A percentile compares a stretch with the other conserved stretches of the same genome.
phyloP scores from a whole-genome alignment of 2,113 vertebrate species.

The Chascanopsetta lugubris region DNA sequence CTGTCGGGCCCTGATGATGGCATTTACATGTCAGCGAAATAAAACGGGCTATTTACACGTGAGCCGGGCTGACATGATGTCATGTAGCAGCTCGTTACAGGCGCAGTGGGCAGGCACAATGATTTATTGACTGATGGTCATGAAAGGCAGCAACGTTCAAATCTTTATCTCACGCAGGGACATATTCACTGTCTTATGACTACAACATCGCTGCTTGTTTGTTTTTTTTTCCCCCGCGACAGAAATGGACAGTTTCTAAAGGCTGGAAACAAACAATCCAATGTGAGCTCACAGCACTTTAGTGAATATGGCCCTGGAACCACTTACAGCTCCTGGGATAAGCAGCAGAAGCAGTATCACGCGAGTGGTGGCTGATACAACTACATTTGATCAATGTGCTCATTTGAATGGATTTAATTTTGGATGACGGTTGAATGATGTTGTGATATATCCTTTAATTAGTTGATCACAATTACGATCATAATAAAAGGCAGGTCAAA shows the following conservation, averaged over 20 bases:
- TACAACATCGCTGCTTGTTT: background rate
- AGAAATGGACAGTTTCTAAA: background rate
- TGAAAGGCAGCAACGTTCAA: slow-evolving; percentile 3
- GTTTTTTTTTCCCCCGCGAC: background rate
- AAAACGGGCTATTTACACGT: slow-evolving; percentile 65
- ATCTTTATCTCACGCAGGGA: slow-evolving; percentile 20
- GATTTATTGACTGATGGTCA: slow-evolving; percentile 43
- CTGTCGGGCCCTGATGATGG: slow-evolving; percentile 44
- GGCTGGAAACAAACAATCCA: background rate
- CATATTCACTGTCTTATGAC: slow-evolving; percentile 1
- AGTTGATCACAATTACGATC: too few relatives aligned
- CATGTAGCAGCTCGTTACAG: slow-evolving; percentile 56
- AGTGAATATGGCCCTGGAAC: too few relatives aligned
- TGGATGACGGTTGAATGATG: too few relatives aligned
- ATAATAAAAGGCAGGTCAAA: too few relatives aligned
- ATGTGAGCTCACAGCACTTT: too few relatives aligned
- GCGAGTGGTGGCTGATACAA: too few relatives aligned
- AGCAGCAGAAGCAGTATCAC: too few relatives aligned
- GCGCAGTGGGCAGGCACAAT: slow-evolving; percentile 33
- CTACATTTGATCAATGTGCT: too few relatives aligned
- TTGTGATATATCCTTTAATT: too few relatives aligned
- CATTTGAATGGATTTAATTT: too few relatives aligned
- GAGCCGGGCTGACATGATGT: slow-evolving; percentile 53
- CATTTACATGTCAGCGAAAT: slow-evolving; percentile 71
- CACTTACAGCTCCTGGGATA: too few relatives aligned